These are phyloP conservation scores for Montipora foliosa DNA, from an alignment of 64 coral and sea anemone species.

Conservation along the genomic window DNA sequence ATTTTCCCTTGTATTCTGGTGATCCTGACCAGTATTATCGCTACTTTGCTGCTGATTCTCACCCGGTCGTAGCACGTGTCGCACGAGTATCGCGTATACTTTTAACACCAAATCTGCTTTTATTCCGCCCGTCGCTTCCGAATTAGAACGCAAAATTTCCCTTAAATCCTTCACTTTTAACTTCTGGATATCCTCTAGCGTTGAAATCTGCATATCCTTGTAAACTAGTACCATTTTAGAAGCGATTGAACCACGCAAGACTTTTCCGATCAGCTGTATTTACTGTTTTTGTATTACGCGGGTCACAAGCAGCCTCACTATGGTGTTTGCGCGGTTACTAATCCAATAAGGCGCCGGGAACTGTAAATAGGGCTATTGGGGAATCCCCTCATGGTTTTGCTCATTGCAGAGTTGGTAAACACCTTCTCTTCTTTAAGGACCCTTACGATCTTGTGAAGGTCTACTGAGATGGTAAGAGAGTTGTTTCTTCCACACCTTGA, in stretches of 20 bases:
- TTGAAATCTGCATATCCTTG: conserved; percentile 25
- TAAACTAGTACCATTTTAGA: conserved; percentile 27
- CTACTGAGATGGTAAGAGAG: too few relatives aligned
- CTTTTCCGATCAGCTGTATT: neutral
- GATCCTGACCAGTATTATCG: conserved; percentile 10
- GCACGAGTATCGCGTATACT: conserved; percentile 11
- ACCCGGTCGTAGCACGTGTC: conserved; percentile 7
- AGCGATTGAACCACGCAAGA: conserved; percentile 18
- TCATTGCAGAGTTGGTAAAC: too few relatives aligned
- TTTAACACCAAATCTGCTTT: conserved; percentile 37
- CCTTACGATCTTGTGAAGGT: too few relatives aligned
- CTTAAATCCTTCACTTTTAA: conserved; percentile 33
- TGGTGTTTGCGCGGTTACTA: conserved; percentile 41
- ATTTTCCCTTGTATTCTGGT: neutral
- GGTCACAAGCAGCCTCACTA: conserved; percentile 14
- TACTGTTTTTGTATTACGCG: neutral
- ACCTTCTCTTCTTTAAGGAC: too few relatives aligned
- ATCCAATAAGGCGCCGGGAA: conserved; percentile 56
- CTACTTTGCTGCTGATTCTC: conserved; percentile 21
- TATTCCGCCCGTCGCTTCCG: conserved; percentile 23
- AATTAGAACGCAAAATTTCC: conserved; percentile 21
- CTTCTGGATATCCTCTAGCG: conserved; percentile 33
- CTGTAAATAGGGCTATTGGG: conserved; percentile 52
- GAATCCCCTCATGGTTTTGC: too few relatives aligned
- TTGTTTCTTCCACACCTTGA: too few relatives aligned